Conservation (phyloP, 2,113 vertebrate species). For the Labeo rohita region DNA sequence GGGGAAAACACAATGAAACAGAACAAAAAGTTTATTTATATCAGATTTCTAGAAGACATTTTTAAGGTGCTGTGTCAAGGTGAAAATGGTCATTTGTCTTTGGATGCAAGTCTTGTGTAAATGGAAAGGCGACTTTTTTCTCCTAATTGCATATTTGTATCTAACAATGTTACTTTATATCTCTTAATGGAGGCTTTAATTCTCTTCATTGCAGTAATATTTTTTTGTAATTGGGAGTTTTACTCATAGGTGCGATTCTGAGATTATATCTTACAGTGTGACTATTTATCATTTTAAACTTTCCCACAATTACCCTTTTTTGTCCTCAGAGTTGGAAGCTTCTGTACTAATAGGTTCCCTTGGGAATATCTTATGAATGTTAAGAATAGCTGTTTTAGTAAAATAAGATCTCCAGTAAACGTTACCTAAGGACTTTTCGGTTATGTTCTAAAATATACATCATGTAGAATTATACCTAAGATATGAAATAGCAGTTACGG, state of each 20-base stretch:
- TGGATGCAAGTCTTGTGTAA: background rate
- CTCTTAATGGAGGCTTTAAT: too few relatives aligned
- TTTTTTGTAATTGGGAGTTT: too few relatives aligned
- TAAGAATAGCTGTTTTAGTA: background rate
- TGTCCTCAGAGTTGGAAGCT: background rate
- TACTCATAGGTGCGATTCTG: too few relatives aligned
- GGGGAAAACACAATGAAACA: background rate
- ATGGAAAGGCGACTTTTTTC: background rate
- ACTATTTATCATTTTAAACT: background rate
- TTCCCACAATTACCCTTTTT: background rate
- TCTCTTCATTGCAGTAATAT: too few relatives aligned
- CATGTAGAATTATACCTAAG: too few relatives aligned
- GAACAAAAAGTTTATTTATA: background rate
- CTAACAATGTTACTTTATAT: background rate
- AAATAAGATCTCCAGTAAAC: background rate
- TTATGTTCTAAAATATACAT: too few relatives aligned
- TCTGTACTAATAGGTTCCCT: background rate
- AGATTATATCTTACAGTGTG: background rate
- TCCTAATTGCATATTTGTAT: background rate
- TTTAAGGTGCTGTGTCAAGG: background rate
- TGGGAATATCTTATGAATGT: background rate
- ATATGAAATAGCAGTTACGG: too few relatives aligned
- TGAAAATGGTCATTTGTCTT: background rate
- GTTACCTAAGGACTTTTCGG: too few relatives aligned
- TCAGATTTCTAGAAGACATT: background rate